Conservation (phyloP, 2,888 invertebrate species). For the Andricus quercusramuli region DNA sequence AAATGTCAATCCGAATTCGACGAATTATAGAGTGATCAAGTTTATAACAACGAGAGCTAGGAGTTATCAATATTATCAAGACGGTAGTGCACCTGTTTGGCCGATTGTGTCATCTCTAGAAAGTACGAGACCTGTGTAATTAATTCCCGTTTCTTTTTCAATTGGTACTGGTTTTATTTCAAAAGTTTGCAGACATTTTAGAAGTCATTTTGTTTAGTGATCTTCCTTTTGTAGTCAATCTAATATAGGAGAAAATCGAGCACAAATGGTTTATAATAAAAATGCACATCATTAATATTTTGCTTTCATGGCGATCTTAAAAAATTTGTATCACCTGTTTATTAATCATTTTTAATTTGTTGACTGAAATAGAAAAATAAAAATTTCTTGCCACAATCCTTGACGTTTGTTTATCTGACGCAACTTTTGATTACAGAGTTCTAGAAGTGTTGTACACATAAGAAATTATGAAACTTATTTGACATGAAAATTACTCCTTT, state of each 20-base stretch:
- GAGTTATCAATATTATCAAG: slow-evolving; percentile 82
- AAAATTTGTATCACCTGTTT: background rate
- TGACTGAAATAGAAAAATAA: background rate
- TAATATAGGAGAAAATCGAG: too few relatives aligned
- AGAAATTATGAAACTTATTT: background rate
- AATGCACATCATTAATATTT: background rate
- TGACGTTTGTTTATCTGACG: background rate
- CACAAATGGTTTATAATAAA: too few relatives aligned
- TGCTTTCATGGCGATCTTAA: too few relatives aligned
- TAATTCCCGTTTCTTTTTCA: slow-evolving; percentile 9
- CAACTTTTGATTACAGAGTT: background rate
- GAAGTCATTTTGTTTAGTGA: background rate
- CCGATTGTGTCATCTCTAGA: slow-evolving; percentile 52
- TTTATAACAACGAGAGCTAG: slow-evolving; percentile 82
- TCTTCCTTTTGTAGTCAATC: too few relatives aligned
- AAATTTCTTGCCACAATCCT: background rate
- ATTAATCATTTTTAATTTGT: background rate
- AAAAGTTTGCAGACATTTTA: background rate
- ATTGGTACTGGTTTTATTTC: background rate
- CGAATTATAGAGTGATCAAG: slow-evolving; percentile 83
- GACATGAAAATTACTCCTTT: background rate
- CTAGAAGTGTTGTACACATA: background rate
- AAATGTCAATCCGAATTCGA: slow-evolving; percentile 81
- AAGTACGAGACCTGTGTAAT: background rate
- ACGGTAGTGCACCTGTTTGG: slow-evolving; percentile 64